Evolutionary conservation across 2,888 invertebrate species (phyloP), one percentile per base, ranked within the genome.

Genomic region (Pollenia angustigena): DNA sequence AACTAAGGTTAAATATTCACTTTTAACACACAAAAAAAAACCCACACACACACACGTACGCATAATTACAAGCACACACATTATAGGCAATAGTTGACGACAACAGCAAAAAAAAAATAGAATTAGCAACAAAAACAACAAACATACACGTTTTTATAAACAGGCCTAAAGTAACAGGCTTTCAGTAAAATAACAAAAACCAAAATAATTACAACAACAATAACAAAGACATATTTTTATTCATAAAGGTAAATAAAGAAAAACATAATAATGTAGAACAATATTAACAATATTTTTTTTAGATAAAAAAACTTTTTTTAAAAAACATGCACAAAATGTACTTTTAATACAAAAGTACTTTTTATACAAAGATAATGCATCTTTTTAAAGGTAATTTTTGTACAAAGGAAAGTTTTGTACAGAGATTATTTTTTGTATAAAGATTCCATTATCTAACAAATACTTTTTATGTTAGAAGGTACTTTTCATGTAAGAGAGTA

Each of bases 1-100:
- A 84, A 79, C 84, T 79, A 68, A 84, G 84, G 84, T 84, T 85
- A 81, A 80, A 85, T 85, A 81, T 71, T 75, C 54, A 80, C 46
- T 85, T 71, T 74, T 69, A 18, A 48, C 60, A 74, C 12, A n/a
- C 6, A 46, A 4, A 32, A 32, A 46, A 48, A 7, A 54, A n/a
- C 44, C 48, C 46, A 48, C 23, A 16, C 52, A 44, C 23, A 46
- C 44, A 46, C n/a, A 58, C 46, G 32, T 32, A 16, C 52, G 18
- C 23, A 46, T 16, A 46, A n/a, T 48, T 23, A 23, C 11, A 46
- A 23, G 48, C 58, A 72, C 23, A 58, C 14, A 54, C 32, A 42
- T 46, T 18, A 58, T 3, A 58, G 32, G 32, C 18, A 64, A 64
- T 46, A 44, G 52, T n/a, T 12, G 14, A 10, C n/a, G 11, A 50